Conservation (phyloP, 2,888 invertebrate species). For the Pandemis corylana region DNA sequence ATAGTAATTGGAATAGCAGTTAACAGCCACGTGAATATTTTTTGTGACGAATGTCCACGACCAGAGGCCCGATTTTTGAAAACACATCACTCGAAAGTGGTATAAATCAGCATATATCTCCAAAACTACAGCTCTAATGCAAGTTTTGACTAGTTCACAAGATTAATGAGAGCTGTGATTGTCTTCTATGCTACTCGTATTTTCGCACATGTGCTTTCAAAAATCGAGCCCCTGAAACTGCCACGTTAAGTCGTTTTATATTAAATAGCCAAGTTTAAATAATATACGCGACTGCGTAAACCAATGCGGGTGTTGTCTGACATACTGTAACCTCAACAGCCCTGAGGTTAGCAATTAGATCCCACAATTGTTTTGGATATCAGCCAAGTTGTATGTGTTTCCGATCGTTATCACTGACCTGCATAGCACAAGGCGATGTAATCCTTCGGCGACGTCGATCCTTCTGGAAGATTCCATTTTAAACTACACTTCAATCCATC, state of each 20-base stretch:
- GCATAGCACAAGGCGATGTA: constrained; percentile 83
- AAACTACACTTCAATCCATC: constrained; percentile 71
- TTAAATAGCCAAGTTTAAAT: neutral
- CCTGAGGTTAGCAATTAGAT: constrained; percentile 7
- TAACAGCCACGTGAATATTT: neutral
- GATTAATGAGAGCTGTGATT: no score
- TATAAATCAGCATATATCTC: no score
- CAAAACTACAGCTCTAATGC: no score
- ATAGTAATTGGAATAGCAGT: no score
- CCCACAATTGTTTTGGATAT: constrained; percentile 18
- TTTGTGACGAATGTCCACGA: neutral
- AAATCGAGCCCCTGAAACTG: neutral
- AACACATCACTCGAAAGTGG: no score
- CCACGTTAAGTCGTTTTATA: no score
- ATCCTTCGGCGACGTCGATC: constrained; percentile 67
- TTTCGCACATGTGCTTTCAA: no score
- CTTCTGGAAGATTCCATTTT: constrained; percentile 80
- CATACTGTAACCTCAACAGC: neutral
- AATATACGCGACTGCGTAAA: neutral
- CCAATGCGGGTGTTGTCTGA: constrained; percentile 3
- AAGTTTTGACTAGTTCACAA: no score
- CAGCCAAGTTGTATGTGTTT: constrained; percentile 23
- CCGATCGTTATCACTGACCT: constrained; percentile 71
- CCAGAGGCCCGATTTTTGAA: no score
- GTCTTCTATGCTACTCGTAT: no score